Conservation (phyloP, 1,140 invertebrate genomes). For the Ceratosolen solmsi region DNA sequence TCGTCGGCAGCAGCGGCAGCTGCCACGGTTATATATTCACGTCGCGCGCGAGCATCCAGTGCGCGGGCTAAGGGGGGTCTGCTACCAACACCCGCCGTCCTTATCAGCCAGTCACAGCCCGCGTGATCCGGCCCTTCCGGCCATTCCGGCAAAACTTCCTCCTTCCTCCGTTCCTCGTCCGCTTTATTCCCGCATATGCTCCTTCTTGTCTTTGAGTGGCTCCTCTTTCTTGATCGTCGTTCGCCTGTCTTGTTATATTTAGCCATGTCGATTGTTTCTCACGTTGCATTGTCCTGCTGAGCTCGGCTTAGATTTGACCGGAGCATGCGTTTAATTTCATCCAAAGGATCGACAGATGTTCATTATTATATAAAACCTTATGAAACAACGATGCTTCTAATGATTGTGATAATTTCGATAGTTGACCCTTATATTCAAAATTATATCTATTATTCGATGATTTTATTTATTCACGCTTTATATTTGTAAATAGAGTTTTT, state of each 20-base stretch:
- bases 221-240: neutral
- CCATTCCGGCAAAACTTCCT: constrained; percentile 23
- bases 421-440: too few relatives aligned
- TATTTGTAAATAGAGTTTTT: too few relatives aligned
- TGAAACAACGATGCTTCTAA: too few relatives aligned
- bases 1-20: constrained; percentile 25
- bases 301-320: too few relatives aligned
- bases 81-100: neutral
- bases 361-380: too few relatives aligned
- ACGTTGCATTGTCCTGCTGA: neutral
- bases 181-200: neutral
- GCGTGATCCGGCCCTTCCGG: constrained; percentile 2
- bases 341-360: too few relatives aligned
- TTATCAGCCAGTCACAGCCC: constrained; percentile 49
- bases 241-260: neutral
- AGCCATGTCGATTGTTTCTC: neutral
- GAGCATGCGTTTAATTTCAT: too few relatives aligned
- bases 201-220: neutral
- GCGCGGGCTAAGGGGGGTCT: neutral
- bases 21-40: constrained; percentile 48
- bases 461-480: too few relatives aligned
- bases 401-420: too few relatives aligned
- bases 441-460: too few relatives aligned
- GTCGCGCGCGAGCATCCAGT: constrained; percentile 24
- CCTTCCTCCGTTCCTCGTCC: neutral